Base-by-base conservation (phyloP, 2,797 vertebrate species). In the Megalops cyprinoides region DNA sequence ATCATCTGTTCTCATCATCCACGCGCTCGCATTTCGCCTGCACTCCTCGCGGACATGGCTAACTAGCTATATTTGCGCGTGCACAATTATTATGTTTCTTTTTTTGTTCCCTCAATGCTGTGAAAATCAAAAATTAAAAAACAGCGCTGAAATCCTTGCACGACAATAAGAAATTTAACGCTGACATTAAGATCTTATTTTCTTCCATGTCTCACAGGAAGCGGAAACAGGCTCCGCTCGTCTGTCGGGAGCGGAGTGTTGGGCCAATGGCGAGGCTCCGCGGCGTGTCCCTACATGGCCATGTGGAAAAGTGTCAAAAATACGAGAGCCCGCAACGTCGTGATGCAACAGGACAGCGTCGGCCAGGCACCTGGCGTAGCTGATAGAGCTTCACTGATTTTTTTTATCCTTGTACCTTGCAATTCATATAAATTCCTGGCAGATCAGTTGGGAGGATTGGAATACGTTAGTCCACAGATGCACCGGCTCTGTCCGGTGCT, bases 181-280 rank as follows among this genome's bases (percentile, higher is more conserved):
- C 67, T 25, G 39, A 44, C 20, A 12, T 48, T 76, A 69, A 69
- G 56, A 79, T 51, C 56, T 74, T 71, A 77, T 85, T 77, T 74
- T 49, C 79, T 82, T 79, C 86, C 85, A 86, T 88, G 8, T 75
- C 81, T 84, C 80, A 87, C 77, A 76, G 87, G 89, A 90, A 88
- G 20, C 85, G 88, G 87, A 88, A 87, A 55, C 28, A 5, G 60
- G 55, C 44, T 48, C 51, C 25, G 65, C 31, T 49, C 42, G 28
- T 81, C 75, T 56, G 49, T 77, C 56, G 10, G 28, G 31, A 46
- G 48, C 67, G 69, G 23, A 31, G 71, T 49, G 71, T 75, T 74
- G 56, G 3, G 49, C 83, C 81, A 86, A 86, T 84, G 25, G 42
- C 56, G 71, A 42, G 28, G 6, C 20, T 44, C 58, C 25, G 23